These are phyloP conservation scores for Pycnonotus jocosus DNA, from an alignment of 2,113 vertebrate genomes.

Conservation along the genomic window DNA sequence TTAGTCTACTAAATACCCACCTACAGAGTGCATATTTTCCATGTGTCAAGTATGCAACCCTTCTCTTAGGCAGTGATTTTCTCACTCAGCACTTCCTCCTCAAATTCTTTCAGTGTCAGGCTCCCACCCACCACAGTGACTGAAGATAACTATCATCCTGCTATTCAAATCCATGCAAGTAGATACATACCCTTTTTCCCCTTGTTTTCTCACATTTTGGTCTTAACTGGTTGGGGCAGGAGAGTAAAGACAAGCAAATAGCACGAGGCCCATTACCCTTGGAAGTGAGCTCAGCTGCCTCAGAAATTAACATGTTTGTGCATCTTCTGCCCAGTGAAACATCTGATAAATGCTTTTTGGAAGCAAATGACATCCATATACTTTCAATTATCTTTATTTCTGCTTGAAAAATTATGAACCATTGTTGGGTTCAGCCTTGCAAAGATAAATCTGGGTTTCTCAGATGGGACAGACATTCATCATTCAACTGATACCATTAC, in stretches of 20 bases:
- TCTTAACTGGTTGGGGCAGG: not conserved
- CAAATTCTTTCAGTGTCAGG: constrained; percentile 47
- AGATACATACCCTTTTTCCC: not conserved
- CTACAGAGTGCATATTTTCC: constrained; percentile 50
- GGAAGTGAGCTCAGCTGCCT: not conserved
- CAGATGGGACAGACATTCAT: not conserved
- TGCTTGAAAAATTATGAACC: not conserved
- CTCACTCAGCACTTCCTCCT: constrained; percentile 62
- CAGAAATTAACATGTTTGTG: not conserved
- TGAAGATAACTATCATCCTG: constrained; percentile 55
- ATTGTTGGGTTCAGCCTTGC: not conserved
- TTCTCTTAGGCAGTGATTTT: constrained; percentile 44
- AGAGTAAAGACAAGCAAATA: constrained; percentile 1
- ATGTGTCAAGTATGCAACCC: not conserved
- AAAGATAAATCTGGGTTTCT: not conserved
- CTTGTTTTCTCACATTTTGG: constrained; percentile 23
- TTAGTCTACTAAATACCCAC: constrained; percentile 24
- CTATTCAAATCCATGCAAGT: constrained; percentile 53
- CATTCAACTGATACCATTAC: not conserved
- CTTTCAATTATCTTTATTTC: not conserved
- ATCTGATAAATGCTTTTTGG: not conserved
- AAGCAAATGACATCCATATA: not conserved
- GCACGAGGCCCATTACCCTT: not conserved
- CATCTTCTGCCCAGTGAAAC: not conserved
- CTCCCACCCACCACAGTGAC: constrained; percentile 38